These are phyloP conservation scores for Chironomus riparius DNA, from an alignment of 2,888 invertebrate genomes.

Conservation along the genomic window DNA sequence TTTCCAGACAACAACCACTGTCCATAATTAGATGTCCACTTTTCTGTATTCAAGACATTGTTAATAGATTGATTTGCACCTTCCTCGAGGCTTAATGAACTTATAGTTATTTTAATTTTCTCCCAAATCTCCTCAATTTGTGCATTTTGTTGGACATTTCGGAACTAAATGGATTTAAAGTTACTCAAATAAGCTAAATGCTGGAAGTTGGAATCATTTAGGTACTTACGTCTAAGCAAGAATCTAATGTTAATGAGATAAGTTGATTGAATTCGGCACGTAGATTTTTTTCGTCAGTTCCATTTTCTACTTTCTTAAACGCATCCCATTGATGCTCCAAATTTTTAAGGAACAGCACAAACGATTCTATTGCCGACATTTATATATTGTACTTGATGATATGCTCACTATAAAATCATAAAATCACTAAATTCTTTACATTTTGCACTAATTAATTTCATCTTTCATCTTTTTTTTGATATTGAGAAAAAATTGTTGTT, in stretches of 20 bases:
- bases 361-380: not conserved
- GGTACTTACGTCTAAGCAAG: not conserved
- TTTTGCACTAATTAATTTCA: not conserved
- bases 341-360: not conserved
- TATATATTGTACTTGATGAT: not conserved
- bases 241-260: not conserved
- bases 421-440: not conserved
- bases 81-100: not conserved
- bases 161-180: not conserved
- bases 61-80: not conserved
- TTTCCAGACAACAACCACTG: not conserved
- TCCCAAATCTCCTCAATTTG: not conserved
- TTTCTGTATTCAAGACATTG: not conserved
- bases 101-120: not conserved
- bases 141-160: not conserved
- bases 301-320: not conserved
- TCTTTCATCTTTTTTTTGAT: not conserved
- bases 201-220: not conserved
- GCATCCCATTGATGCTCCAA: not conserved
- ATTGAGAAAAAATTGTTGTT: not conserved
- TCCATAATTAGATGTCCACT: not conserved
- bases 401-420: not conserved
- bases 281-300: not conserved
- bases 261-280: not conserved
- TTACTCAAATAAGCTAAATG: too few species aligned